These are phyloP conservation scores for Anhinga anhinga DNA, from an alignment of 2,113 vertebrate species.

Conservation along the genomic window DNA sequence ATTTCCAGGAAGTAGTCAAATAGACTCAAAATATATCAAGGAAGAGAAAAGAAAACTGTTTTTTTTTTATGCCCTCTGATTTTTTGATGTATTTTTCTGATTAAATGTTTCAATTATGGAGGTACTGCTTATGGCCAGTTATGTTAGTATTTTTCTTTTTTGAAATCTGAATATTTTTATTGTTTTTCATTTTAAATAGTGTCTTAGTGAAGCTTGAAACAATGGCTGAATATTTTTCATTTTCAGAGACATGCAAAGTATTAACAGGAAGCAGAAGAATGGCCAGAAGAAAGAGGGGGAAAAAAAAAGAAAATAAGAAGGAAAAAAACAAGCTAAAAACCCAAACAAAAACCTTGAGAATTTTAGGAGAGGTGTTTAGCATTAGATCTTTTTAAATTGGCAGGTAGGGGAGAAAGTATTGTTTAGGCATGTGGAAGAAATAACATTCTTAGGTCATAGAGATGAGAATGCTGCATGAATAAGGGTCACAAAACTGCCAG, in stretches of 20 bases:
- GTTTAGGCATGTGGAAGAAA: background rate
- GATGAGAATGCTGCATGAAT: background rate
- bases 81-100: background rate
- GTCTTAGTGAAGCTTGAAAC: background rate
- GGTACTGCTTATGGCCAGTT: background rate
- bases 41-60: background rate
- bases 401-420: background rate
- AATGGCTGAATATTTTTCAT: background rate
- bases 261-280: background rate
- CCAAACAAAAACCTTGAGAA: background rate
- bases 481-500: background rate
- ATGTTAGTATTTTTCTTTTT: background rate
- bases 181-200: background rate
- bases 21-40: background rate
- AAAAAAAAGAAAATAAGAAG: rapidly evolving
- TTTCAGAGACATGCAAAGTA: background rate
- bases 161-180: background rate
- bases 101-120: background rate
- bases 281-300: background rate
- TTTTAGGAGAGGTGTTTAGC: background rate
- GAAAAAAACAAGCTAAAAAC: background rate
- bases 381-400: background rate
- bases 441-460: background rate
- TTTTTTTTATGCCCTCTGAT: background rate
- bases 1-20: background rate